A percentile compares a stretch with the other conserved stretches of the same genome.
Evolutionary conservation across 2,113 vertebrate genomes (phyloP).

Genomic region (Sylvia atricapilla): DNA sequence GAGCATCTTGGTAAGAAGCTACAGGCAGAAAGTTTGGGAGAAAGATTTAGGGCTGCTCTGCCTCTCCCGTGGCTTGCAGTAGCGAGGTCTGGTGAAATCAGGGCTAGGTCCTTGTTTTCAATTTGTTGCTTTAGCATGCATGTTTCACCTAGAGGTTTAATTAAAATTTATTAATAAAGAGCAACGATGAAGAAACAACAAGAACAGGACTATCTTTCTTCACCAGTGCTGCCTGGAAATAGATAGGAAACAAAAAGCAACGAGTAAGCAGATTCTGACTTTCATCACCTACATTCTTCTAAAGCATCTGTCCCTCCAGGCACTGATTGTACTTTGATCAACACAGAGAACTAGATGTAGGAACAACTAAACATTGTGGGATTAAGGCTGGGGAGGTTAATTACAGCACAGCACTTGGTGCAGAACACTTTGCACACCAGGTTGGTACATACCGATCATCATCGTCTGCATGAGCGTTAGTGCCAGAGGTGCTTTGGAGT

Average conservation of each 20-base stretch:
- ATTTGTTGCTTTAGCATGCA: not conserved
- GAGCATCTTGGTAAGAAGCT: not conserved
- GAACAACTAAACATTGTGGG: not conserved
- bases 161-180: not conserved
- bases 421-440: not conserved
- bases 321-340: slow-evolving; percentile 16
- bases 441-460: slow-evolving; percentile 87
- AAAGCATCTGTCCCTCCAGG: not conserved
- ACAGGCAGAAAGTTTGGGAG: not conserved
- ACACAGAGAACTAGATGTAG: not conserved
- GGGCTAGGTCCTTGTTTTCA: not conserved
- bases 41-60: not conserved
- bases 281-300: slow-evolving; percentile 4
- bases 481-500: slow-evolving; percentile 83
- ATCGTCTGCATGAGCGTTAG: slow-evolving; percentile 84
- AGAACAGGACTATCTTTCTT: not conserved
- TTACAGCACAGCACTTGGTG: not conserved
- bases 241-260: not conserved
- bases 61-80: not conserved
- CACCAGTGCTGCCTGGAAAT: not conserved
- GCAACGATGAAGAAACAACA: not conserved
- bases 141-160: not conserved
- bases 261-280: not conserved
- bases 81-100: not conserved
- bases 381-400: not conserved